These are phyloP conservation scores for Hemicentrotus pulcherrimus DNA, from an alignment of 35 echinoderm and acorn worm species.

Conservation along the genomic window DNA sequence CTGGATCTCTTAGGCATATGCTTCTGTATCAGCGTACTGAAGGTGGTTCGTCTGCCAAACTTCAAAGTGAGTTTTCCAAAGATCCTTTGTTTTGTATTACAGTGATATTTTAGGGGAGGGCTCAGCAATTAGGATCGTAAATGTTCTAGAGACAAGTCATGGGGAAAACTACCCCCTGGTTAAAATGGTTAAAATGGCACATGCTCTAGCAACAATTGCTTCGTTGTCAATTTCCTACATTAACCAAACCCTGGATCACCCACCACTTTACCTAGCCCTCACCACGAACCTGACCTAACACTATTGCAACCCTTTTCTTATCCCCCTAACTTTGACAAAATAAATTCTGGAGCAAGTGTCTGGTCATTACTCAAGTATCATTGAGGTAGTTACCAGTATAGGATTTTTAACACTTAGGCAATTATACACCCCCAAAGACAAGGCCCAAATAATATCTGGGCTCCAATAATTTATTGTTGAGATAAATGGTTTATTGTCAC, in stretches of 20 bases:
- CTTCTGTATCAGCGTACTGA: slow-evolving; percentile 89
- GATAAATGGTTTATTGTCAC: background rate
- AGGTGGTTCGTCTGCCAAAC: slow-evolving; percentile 76
- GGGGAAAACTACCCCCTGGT: background rate
- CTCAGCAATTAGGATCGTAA: background rate
- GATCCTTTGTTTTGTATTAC: background rate
- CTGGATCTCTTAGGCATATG: slow-evolving; percentile 80
- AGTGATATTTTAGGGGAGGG: background rate
- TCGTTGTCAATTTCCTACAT: too few relatives aligned
- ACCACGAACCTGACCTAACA: too few relatives aligned
- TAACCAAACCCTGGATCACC: too few relatives aligned
- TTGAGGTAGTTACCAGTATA: too few relatives aligned
- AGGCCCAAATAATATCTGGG: background rate
- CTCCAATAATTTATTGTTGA: background rate
- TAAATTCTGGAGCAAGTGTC: too few relatives aligned
- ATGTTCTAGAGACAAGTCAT: background rate
- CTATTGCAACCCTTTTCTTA: too few relatives aligned
- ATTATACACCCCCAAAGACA: background rate
- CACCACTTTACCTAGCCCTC: too few relatives aligned
- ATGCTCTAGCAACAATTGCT: too few relatives aligned
- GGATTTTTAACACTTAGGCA: too few relatives aligned
- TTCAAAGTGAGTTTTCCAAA: slow-evolving; percentile 79
- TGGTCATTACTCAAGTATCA: too few relatives aligned
- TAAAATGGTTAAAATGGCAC: too few relatives aligned
- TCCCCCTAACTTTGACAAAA: too few relatives aligned